These are phyloP conservation scores for Acanthurus lineatus DNA, from an alignment of 2,797 vertebrate genomes.

Conservation along the genomic window DNA sequence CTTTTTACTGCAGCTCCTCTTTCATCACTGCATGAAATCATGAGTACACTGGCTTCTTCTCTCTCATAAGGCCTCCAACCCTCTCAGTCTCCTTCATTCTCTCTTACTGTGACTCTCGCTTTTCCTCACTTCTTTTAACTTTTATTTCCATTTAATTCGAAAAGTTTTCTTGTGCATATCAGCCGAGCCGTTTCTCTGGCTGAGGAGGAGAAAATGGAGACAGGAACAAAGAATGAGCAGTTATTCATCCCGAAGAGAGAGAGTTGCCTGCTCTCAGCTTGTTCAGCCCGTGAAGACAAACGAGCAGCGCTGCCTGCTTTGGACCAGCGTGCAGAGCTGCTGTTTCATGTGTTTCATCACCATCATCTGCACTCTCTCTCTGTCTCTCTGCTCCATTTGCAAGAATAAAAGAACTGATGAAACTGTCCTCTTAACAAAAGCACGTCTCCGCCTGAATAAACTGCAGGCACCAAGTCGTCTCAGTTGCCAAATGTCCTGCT, in stretches of 20 bases:
- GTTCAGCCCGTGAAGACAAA: conserved; percentile 44
- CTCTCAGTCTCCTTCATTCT: not conserved
- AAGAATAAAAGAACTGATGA: conserved; percentile 58
- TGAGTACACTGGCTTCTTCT: not conserved
- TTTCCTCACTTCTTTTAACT: too few relatives aligned
- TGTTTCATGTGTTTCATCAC: conserved; percentile 56
- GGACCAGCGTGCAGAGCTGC: conserved; percentile 56
- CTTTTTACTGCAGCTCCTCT: not conserved
- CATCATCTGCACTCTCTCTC: conserved; percentile 29
- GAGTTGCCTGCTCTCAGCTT: conserved; percentile 27
- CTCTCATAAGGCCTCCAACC: not conserved
- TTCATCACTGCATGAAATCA: not conserved
- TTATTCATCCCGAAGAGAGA: conserved; percentile 34
- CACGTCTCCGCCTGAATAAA: conserved; percentile 32
- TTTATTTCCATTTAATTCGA: conserved; percentile 1
- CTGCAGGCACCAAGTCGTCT: conserved; percentile 21
- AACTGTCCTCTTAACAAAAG: conserved; percentile 32
- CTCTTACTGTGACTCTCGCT: too few relatives aligned
- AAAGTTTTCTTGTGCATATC: conserved; percentile 4
- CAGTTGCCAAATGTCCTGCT: conserved; percentile 29
- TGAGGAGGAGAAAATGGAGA: not conserved
- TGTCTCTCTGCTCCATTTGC: conserved; percentile 39
- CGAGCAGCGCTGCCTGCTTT: conserved; percentile 81
- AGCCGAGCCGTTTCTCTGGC: not conserved
- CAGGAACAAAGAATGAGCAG: not conserved